phyloP scores from a whole-genome alignment of 2,888 invertebrate species.

The Drosophila seclusa region DNA sequence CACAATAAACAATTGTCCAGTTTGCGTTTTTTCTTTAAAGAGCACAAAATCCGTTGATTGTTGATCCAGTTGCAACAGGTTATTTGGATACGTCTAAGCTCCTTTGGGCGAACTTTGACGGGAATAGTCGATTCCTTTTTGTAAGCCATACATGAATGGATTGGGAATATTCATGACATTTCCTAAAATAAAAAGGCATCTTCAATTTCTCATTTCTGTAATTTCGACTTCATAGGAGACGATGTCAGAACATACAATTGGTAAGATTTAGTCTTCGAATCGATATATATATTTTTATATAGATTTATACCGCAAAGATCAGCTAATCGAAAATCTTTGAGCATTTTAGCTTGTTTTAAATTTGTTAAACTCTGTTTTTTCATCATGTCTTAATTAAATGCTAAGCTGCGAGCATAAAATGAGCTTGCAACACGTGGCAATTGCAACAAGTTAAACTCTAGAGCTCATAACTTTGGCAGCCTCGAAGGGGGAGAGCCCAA shows the following conservation, averaged over 20 bases:
- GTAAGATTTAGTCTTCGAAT: background rate
- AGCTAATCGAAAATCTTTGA: background rate
- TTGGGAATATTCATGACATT: background rate
- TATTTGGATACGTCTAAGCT: background rate
- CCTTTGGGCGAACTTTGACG: background rate
- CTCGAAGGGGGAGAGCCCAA: background rate
- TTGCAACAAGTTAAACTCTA: slow-evolving; percentile 20
- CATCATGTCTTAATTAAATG: slow-evolving; percentile 26
- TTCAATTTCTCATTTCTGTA: background rate
- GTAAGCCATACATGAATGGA: background rate
- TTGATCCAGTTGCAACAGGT: background rate
- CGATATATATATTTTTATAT: background rate
- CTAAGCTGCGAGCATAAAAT: slow-evolving; percentile 24
- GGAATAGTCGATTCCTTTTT: no score
- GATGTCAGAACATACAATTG: background rate
- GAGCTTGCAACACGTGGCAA: slow-evolving; percentile 16
- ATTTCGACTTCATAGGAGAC: background rate
- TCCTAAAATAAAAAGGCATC: background rate
- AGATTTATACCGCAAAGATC: background rate
- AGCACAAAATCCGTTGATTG: slow-evolving; percentile 5
- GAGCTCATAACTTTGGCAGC: slow-evolving; percentile 4
- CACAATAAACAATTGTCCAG: slow-evolving; percentile 62
- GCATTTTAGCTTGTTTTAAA: background rate
- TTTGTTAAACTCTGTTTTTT: background rate
- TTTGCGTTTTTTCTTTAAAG: slow-evolving; percentile 55